Evolutionary conservation across 2,888 invertebrate genomes (phyloP), one percentile per base, ranked within the genome.

Genomic region (Notodonta ziczac): DNA sequence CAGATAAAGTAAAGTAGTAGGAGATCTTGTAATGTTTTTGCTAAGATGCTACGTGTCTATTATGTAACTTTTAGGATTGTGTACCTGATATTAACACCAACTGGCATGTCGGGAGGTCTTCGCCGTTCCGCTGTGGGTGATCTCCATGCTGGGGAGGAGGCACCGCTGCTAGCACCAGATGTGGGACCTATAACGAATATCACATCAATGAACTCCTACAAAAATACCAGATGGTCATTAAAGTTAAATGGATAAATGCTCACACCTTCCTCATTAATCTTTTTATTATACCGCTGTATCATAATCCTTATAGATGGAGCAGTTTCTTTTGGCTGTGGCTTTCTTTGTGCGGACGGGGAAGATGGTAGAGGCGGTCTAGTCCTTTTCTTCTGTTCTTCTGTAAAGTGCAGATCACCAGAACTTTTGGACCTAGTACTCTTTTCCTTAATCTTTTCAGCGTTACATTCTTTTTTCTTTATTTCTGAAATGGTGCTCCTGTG

Each of bases 261-360:
- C 42, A 56, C 84, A 85, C 94, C 94, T 86, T 95, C 94, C 84
- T 95, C 94, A 65, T 93, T 93, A 59, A 95, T 89, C 77, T 95
- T 95, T 83, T 95, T 95, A 78, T 96, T 95, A 75, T 96, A 96
- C 70, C 95, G 94, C 54, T 95, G 96, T 76, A 96, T 95, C 96
- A 96, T 96, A 60, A 96, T 94, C 54, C 95, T 88, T 51, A 96
- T 96, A 53, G 96, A 96, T 0, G 96, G 96, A 0, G 96, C 95
- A 16, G 96, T 95, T 78, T 96, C 96, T 76, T 96, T 96, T 0
- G 90, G 78, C 16, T 93, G 88, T 12, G 90, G 90, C 65, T 91
- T 92, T 42, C 93, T 85, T 74, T 95, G 95, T 16, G 95, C 88
- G n/a, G 94, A 93, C 12, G 96, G 96, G 0, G 96, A 96, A 53